These are phyloP conservation scores for Onychostoma macrolepis DNA, from an alignment of 2,113 vertebrate genomes.

Conservation along the genomic window DNA sequence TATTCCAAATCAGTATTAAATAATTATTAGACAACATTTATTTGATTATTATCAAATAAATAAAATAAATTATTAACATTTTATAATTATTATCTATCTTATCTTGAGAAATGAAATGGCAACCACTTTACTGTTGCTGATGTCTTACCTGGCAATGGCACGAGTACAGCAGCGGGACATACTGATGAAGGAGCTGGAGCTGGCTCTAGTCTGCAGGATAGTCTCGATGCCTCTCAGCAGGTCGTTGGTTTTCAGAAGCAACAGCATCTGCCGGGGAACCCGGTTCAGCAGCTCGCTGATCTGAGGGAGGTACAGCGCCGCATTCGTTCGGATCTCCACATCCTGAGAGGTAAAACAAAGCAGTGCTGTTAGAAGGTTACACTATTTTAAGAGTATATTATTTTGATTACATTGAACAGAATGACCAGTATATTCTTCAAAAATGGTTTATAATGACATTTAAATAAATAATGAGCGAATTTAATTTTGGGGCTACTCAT, in stretches of 20 bases:
- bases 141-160: conserved; percentile 80
- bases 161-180: conserved; percentile 95
- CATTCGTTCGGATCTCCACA: conserved; percentile 86
- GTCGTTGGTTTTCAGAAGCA: conserved; percentile 97
- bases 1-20: background rate
- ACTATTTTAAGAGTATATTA: background rate
- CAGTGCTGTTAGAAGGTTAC: background rate
- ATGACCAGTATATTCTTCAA: background rate
- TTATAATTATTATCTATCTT: too few relatives aligned
- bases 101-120: background rate
- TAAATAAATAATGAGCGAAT: background rate
- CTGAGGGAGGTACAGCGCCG: conserved; percentile 88
- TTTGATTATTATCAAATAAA: too few relatives aligned
- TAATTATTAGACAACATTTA: background rate
- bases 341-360: conserved; percentile 73
- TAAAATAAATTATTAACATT: too few relatives aligned
- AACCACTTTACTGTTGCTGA: background rate
- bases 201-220: conserved; percentile 84
- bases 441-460: background rate
- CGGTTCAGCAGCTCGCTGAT: conserved; percentile 92
- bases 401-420: background rate
- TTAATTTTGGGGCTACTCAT: background rate
- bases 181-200: conserved; percentile 92
- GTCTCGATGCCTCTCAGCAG: conserved; percentile 92
- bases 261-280: conserved; percentile 92